Evolutionary conservation across 2,113 vertebrate genomes (phyloP).

Genomic region (Ceyx melanurus): DNA sequence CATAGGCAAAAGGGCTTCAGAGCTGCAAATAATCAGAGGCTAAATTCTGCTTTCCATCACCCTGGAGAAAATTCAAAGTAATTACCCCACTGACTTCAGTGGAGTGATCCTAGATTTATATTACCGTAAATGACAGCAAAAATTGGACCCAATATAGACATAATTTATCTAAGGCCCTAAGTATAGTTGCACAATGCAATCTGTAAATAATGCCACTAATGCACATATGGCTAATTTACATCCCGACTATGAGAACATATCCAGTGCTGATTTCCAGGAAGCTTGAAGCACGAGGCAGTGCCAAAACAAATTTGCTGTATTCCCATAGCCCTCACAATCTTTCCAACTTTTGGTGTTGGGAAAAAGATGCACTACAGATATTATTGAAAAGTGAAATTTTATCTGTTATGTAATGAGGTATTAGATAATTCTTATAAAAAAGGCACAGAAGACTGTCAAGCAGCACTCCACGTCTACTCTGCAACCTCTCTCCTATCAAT

Average conservation of each 20-base stretch:
- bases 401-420: not conserved
- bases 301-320: slow-evolving; percentile 67
- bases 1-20: not conserved
- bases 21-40: slow-evolving; percentile 5
- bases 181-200: slow-evolving; percentile 62
- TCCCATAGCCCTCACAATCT: slow-evolving; percentile 44
- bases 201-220: slow-evolving; percentile 69
- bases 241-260: slow-evolving; percentile 62
- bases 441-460: not conserved
- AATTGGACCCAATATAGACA: slow-evolving; percentile 52
- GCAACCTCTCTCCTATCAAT: not conserved
- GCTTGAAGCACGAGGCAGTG: slow-evolving; percentile 32
- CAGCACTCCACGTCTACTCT: not conserved
- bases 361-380: slow-evolving; percentile 38
- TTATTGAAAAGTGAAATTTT: slow-evolving; percentile 34
- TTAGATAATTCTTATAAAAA: slow-evolving; percentile 23
- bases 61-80: slow-evolving; percentile 33
- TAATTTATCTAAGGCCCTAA: slow-evolving; percentile 56
- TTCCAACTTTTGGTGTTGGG: slow-evolving; percentile 34
- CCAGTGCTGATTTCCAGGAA: slow-evolving; percentile 58
- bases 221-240: slow-evolving; percentile 71
- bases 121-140: slow-evolving; percentile 56
- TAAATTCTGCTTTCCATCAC: not conserved
- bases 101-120: slow-evolving; percentile 42
- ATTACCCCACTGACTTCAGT: slow-evolving; percentile 37